A percentile compares a stretch with the other conserved stretches of the same genome.
These are phyloP conservation scores for Chrysolina americana DNA, from an alignment of 2,888 invertebrate species.

Conservation along the genomic window DNA sequence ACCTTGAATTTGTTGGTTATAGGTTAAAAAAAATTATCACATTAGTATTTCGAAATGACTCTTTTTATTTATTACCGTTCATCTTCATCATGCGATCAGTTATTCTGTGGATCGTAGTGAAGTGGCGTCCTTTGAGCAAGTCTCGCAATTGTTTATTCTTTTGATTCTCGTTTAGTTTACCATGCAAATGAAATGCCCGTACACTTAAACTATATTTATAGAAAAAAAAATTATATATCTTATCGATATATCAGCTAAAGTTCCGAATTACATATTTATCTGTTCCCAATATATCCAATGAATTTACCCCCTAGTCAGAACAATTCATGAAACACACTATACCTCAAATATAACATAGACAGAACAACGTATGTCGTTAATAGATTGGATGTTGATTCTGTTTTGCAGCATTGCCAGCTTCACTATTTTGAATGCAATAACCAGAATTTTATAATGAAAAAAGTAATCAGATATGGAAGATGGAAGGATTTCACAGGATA, in stretches of 20 bases:
- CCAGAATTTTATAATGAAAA: neutral
- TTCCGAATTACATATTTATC: neutral
- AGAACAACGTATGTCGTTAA: constrained; percentile 20
- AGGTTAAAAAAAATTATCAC: too few species aligned
- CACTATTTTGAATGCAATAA: neutral
- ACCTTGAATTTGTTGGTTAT: too few species aligned
- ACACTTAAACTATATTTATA: too few species aligned
- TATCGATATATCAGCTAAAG: too few species aligned
- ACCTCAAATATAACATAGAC: neutral
- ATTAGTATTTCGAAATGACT: too few species aligned
- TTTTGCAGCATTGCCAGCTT: neutral
- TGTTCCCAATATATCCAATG: neutral
- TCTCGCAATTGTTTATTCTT: neutral
- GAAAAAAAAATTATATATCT: too few species aligned
- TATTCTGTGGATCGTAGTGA: too few species aligned
- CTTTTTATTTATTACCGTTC: too few species aligned
- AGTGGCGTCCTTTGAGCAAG: neutral
- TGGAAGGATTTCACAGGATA: too few species aligned
- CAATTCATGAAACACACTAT: constrained; percentile 16
- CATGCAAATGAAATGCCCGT: neutral
- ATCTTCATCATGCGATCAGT: too few species aligned
- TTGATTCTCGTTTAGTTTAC: neutral
- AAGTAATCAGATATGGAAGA: too few species aligned
- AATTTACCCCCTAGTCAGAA: neutral
- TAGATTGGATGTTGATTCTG: neutral